Base-by-base conservation (phyloP, 2,797 vertebrate species). In the Prionace glauca region DNA sequence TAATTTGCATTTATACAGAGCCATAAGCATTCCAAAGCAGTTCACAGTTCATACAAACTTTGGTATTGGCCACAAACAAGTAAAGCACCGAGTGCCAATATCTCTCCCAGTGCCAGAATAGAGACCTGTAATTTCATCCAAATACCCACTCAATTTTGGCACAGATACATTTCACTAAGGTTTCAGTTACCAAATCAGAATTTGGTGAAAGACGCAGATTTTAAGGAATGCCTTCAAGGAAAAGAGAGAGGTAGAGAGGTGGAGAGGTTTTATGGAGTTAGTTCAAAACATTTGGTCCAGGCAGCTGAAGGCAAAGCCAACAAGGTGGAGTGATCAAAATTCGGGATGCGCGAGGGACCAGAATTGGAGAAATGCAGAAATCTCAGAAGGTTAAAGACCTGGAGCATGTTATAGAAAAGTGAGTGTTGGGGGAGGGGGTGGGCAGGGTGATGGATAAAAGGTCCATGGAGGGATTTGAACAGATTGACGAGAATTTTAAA, bases 161-260 rank as follows among this genome's bases (percentile, higher is more conserved):
- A 45, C 91, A 72, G 71, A 36, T n/a, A 81, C n/a, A n/a, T 20
- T 41, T 97, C 97, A 99, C 96, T 98, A 99, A 41, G 99, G 98
- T 97, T 99, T 99, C 93, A 99, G 97, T 96, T 99, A 98, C 96
- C 99, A 79, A 11, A n/a, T 56, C 26, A 45, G 86, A 56, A 88
- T 2, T 26, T 88, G 45, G 32, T 56, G 45, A 56, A 88, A 0
- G 86, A 60, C 10, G 24, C 56, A 11, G 8, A 22, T 60, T 88
- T 88, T 12, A 88, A 88, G 50, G 24, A 56, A 2, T 24, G 24
- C 12, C 50, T 29, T 60, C 4, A 88, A 29, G 26, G 50, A 60
- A 24, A 24, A 88, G 50, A 29, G 11, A 56, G 11, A 60, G 26
- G 24, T 29, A 29, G 11, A 56, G 26, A 60, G 26, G 11, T 29